Evolutionary conservation across 1,140 invertebrate species (phyloP), one percentile per base, ranked within the genome.

Genomic region (Drosophila santomea): DNA sequence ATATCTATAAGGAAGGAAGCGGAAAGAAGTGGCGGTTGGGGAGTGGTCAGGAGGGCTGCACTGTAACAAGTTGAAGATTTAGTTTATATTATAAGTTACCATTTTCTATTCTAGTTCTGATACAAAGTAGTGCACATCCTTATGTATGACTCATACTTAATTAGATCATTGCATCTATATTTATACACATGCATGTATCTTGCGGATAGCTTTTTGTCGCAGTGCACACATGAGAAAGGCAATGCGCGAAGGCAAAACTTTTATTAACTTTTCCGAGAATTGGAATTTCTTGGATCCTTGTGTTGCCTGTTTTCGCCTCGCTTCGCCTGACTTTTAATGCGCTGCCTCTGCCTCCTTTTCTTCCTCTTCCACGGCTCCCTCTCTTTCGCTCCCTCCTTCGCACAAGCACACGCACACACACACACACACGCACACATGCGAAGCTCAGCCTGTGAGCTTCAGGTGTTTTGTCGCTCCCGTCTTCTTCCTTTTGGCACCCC

Each of bases 211-310:
- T 25, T 47, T 62, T 45, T 59, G 0, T 35, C 5, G 3, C 39
- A 54, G 59, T 75, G 59, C 39, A 58, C 35, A 61, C 63, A 69
- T 76, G 79, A 74, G 78, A 88, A 86, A 86, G 79, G 82, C 82
- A 82, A 82, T 80, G 83, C 64, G 68, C 72, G 64, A 82, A 83
- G 75, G 75, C 83, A 86, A 88, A 85, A 86, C 83, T 86, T 86
- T 86, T 86, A 86, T 86, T 88, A 86, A 88, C 83, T 86, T 86
- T 86, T 86, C 83, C 84, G 66, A 86, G 83, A 86, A 86, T 79
- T 83, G 83, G 79, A 88, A 86, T 86, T 86, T 86, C 83, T 86
- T 86, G 83, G 83, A 86, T 86, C 83, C 83, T 86, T 71, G 41
- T 71, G 50, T 85, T 86, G 83, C 82, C 82, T 85, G 77, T 80